Conservation (phyloP, 2,113 vertebrate species). For the Sterna hirundo region DNA sequence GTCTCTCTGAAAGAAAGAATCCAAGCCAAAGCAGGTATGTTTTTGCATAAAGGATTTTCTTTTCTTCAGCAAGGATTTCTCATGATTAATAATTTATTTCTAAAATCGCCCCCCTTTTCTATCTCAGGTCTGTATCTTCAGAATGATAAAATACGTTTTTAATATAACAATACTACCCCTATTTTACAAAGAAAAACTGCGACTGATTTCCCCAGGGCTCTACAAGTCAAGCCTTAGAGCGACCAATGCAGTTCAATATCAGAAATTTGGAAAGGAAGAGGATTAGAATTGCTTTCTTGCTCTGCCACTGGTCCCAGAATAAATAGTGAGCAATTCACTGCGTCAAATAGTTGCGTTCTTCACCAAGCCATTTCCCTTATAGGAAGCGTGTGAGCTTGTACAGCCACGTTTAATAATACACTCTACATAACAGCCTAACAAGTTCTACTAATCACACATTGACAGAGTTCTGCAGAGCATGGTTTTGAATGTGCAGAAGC, state of each 20-base stretch:
- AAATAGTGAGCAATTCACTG: not conserved
- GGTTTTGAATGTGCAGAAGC: not conserved
- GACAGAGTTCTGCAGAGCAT: not conserved
- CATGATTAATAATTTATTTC: not conserved
- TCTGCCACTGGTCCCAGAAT: not conserved
- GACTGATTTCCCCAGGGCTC: not conserved
- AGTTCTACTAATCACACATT: not conserved
- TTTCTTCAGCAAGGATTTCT: not conserved
- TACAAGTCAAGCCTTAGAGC: not conserved
- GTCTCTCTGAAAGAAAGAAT: conserved; percentile 65
- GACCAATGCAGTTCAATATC: not conserved
- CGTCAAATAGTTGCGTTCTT: accelerated
- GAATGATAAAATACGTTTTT: not conserved
- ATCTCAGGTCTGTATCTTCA: not conserved
- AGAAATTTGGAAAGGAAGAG: not conserved
- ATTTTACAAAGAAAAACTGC: not conserved
- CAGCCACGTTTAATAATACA: not conserved
- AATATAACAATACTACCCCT: not conserved
- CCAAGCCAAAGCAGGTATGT: not conserved
- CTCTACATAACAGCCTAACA: not conserved
- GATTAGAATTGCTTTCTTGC: not conserved
- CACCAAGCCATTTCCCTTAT: not conserved
- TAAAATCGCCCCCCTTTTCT: not conserved
- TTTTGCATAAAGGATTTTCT: not conserved
- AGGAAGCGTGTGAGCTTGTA: not conserved